Conservation (phyloP, 2,888 invertebrate species). For the Chaitophorus viminalis region DNA sequence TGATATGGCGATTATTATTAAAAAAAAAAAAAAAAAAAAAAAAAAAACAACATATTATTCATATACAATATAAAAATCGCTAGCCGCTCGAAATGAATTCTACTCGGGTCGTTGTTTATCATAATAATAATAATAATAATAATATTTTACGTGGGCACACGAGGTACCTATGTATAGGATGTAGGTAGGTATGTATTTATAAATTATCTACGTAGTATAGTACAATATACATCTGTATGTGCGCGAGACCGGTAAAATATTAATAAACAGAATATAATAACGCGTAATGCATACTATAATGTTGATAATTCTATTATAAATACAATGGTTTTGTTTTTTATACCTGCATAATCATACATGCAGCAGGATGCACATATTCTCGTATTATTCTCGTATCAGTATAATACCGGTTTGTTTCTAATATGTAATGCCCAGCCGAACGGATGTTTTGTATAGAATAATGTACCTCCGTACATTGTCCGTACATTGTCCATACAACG, state of each 20-base stretch:
- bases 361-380: not conserved
- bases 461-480: no score
- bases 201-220: no score
- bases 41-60: no score
- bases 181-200: no score
- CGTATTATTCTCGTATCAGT: no score
- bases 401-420: not conserved
- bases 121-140: not conserved
- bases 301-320: not conserved
- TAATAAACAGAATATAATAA: not conserved
- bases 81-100: not conserved
- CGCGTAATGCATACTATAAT: not conserved
- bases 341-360: not conserved
- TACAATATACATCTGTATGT: not conserved
- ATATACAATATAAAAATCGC: no score
- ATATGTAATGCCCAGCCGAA: not conserved
- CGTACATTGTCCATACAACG: no score
- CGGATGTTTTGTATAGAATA: not conserved
- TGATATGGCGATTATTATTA: no score
- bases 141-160: not conserved
- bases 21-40: no score
- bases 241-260: not conserved
- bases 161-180: not conserved
- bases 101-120: not conserved
- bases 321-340: not conserved